Conservation (phyloP, 2,113 vertebrate species). For the Rhynchomys soricoides region DNA sequence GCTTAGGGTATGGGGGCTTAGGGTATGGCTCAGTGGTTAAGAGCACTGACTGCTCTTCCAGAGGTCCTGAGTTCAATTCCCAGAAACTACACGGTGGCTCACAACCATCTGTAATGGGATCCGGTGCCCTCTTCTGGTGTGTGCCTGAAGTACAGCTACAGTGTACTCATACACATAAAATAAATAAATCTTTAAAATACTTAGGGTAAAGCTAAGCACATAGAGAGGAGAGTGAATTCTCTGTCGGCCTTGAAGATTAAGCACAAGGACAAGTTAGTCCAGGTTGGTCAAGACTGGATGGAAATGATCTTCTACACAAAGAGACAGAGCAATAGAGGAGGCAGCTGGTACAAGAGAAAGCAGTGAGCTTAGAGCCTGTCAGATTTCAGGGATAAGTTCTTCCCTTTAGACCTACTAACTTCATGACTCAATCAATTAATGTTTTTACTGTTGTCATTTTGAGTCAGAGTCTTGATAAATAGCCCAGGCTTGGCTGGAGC, state of each 20-base stretch:
- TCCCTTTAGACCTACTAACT: constrained; percentile 6
- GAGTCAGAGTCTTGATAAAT: not conserved
- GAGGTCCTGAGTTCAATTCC: too few species aligned
- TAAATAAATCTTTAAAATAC: too few species aligned
- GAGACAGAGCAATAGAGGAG: not conserved
- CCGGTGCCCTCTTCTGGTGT: too few species aligned
- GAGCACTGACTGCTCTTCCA: too few species aligned
- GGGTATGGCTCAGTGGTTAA: too few species aligned
- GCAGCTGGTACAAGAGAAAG: not conserved
- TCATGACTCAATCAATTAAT: not conserved
- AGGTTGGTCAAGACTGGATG: not conserved
- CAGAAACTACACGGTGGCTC: too few species aligned
- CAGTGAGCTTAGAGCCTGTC: not conserved
- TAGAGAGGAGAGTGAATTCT: too few species aligned
- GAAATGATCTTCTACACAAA: not conserved
- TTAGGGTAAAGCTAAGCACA: not conserved
- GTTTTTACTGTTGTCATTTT: not conserved
- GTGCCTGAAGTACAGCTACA: too few species aligned
- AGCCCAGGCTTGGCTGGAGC: not conserved
- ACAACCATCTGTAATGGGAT: too few species aligned
- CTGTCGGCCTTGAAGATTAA: not conserved
- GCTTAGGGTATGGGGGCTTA: too few species aligned
- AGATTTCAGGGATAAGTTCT: not conserved
- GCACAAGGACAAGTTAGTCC: not conserved
- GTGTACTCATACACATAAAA: too few species aligned